These are phyloP conservation scores for Tenebrosternarchus preto DNA, from an alignment of 2,113 vertebrate species.

Conservation along the genomic window DNA sequence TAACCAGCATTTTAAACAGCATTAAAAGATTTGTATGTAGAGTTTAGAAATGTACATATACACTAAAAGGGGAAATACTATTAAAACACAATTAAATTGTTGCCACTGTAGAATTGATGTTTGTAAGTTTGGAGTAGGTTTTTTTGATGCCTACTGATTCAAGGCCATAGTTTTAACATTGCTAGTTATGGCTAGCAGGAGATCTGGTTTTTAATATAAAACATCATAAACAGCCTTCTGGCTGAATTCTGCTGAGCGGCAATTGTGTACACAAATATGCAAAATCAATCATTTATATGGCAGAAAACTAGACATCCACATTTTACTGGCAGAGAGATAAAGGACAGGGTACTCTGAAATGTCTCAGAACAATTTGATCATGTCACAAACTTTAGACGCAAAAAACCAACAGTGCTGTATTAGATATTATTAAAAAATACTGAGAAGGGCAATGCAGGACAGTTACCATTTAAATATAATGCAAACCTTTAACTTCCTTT, in stretches of 20 bases:
- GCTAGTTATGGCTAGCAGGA: background rate
- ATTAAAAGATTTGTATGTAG: background rate
- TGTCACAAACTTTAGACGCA: background rate
- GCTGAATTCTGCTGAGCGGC: slow-evolving; percentile 40
- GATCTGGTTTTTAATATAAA: slow-evolving; percentile 44
- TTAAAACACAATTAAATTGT: background rate
- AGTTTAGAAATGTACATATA: slow-evolving; percentile 1
- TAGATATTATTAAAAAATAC: background rate
- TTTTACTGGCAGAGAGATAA: slow-evolving; percentile 40
- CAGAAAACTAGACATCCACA: slow-evolving; percentile 23
- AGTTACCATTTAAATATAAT: background rate
- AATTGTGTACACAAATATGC: slow-evolving; percentile 57
- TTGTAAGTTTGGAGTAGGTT: background rate
- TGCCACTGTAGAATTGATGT: background rate
- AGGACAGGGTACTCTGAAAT: slow-evolving; percentile 18
- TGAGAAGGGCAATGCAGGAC: background rate
- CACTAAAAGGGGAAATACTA: background rate
- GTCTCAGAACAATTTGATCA: slow-evolving; percentile 30
- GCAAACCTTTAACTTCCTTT: background rate
- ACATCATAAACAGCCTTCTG: slow-evolving; percentile 58
- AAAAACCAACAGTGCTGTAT: slow-evolving; percentile 2
- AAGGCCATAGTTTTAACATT: background rate
- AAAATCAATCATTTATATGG: slow-evolving; percentile 54
- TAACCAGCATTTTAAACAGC: background rate
- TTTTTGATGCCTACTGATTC: background rate